Conservation (phyloP, 2,888 invertebrate species). For the Smittia sp. region DNA sequence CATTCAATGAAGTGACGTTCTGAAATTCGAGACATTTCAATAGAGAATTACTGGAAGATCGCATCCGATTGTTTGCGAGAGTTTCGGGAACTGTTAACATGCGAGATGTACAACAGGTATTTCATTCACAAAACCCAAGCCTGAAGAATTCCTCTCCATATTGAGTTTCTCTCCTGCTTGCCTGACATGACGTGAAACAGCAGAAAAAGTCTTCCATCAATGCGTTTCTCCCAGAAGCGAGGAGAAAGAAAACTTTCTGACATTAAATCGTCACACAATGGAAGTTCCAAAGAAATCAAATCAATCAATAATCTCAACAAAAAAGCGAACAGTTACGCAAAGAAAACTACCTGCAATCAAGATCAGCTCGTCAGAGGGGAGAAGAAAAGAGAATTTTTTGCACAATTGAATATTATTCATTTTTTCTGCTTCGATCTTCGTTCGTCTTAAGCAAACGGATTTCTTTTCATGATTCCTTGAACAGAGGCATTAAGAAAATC, state of each 20-base stretch:
- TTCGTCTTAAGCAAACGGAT: not conserved
- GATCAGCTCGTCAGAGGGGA: not conserved
- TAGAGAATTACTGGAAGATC: not conserved
- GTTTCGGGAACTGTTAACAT: not conserved
- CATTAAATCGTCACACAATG: conserved; percentile 38
- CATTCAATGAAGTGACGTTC: not conserved
- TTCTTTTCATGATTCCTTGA: conserved; percentile 31
- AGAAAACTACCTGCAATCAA: conserved; percentile 39
- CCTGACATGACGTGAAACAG: conserved; percentile 19
- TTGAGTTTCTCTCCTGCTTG: conserved; percentile 31
- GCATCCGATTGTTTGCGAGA: not conserved
- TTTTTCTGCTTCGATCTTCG: not conserved
- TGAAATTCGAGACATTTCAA: not conserved
- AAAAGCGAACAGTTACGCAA: conserved; percentile 28
- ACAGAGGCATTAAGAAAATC: conserved; percentile 25
- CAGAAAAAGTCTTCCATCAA: not conserved
- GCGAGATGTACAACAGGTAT: conserved; percentile 15
- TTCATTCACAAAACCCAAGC: conserved; percentile 37
- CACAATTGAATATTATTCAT: conserved; percentile 39
- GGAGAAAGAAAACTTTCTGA: conserved; percentile 20
- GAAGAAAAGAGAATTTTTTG: conserved; percentile 11
- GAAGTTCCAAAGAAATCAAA: conserved; percentile 28
- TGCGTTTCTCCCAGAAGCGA: not conserved
- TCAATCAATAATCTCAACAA: conserved; percentile 37
- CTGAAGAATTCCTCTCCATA: too few species aligned